Conservation (phyloP, 2,888 invertebrate genomes). For the Calameuta filiformis region DNA sequence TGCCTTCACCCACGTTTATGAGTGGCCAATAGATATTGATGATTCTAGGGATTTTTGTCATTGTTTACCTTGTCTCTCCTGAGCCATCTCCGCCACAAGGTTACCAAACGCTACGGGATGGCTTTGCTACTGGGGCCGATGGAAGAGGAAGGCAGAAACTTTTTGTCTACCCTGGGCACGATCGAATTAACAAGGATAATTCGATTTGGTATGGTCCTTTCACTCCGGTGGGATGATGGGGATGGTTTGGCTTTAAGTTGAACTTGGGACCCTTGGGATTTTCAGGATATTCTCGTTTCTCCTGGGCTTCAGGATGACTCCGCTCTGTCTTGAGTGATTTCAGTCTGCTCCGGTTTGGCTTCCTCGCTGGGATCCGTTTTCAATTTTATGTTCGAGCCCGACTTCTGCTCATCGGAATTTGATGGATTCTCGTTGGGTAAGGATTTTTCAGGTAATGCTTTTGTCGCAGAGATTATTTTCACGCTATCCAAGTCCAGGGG, state of each 20-base stretch:
- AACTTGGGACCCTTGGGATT: not conserved
- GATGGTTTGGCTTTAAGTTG: not conserved
- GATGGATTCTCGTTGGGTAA: not conserved
- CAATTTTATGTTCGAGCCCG: not conserved
- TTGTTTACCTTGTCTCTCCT: not conserved
- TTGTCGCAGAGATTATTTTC: not conserved
- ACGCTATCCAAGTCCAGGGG: not conserved
- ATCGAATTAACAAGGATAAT: slow-evolving; percentile 17
- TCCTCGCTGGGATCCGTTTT: not conserved
- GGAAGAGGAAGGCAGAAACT: not conserved
- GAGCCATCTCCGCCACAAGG: not conserved
- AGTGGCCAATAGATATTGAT: not conserved
- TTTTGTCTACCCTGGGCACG: not conserved
- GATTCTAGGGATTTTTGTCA: not conserved
- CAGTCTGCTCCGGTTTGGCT: not conserved
- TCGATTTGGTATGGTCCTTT: not conserved
- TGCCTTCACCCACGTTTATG: not conserved
- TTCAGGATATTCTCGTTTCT: not conserved
- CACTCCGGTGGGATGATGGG: not conserved
- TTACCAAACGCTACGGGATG: not conserved
- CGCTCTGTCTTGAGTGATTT: not conserved
- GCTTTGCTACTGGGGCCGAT: not conserved
- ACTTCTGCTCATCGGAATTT: not conserved
- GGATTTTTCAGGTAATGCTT: not conserved
- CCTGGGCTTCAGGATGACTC: not conserved